A percentile compares a stretch with the other conserved stretches of the same genome.
Conservation (phyloP, 2,888 invertebrate species). For the Nomada ferruginata region DNA sequence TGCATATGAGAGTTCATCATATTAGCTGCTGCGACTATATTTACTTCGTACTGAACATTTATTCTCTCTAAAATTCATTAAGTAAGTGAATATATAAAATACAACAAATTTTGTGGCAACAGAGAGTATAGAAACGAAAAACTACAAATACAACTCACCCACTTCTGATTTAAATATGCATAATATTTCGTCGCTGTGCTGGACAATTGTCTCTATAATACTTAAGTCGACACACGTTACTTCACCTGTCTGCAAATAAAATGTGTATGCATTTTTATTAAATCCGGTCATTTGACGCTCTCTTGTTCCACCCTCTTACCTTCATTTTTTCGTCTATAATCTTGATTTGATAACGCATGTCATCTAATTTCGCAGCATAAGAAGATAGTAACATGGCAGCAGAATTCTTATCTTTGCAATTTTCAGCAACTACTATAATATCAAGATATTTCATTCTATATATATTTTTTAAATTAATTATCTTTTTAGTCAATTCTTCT, state of each 20-base stretch:
- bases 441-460: conserved; percentile 73
- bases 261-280: conserved; percentile 2
- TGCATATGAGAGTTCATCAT: conserved; percentile 82
- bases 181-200: conserved; percentile 75
- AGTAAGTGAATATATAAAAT: background rate
- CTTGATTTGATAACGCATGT: conserved; percentile 79
- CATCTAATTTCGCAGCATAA: conserved; percentile 77
- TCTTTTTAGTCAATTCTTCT: conserved; percentile 84
- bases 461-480: conserved; percentile 73
- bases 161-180: conserved; percentile 74
- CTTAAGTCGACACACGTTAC: conserved; percentile 75
- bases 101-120: background rate
- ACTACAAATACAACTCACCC: conserved; percentile 67
- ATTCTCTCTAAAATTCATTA: conserved; percentile 70
- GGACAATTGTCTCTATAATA: conserved; percentile 74
- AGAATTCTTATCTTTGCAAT: conserved; percentile 75
- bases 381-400: conserved; percentile 68
- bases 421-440: conserved; percentile 67
- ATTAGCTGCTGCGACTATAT: conserved; percentile 84
- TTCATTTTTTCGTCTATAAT: conserved; percentile 76
- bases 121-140: background rate
- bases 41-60: conserved; percentile 72
- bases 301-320: conserved; percentile 63
- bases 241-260: conserved; percentile 73
- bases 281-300: background rate